Percentiles rank a stretch among this genome's conserved stretches.
Evolutionary conservation across 2,888 invertebrate genomes (phyloP).

Genomic region (Prosopocoilus inquinatus): DNA sequence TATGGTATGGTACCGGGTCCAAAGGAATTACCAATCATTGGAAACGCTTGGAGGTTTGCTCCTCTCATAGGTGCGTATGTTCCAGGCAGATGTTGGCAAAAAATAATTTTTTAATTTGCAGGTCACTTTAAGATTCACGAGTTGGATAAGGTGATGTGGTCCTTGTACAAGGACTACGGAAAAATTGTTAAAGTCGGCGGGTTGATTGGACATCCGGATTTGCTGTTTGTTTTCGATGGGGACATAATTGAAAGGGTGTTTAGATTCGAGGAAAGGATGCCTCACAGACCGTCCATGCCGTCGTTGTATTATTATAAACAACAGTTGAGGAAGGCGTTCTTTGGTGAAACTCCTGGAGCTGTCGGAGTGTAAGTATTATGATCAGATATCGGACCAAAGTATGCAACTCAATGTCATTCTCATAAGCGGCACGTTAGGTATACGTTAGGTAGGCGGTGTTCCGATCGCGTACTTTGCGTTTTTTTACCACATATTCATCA

Average conservation of each 20-base stretch:
- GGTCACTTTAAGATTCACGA: slow-evolving; percentile 60
- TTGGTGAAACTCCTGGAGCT: slow-evolving; percentile 68
- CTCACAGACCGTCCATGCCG: slow-evolving; percentile 71
- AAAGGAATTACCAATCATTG: slow-evolving; percentile 68
- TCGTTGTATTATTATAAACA: slow-evolving; percentile 72
- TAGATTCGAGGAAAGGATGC: slow-evolving; percentile 67
- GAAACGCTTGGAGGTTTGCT: slow-evolving; percentile 80
- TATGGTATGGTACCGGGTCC: slow-evolving; percentile 75
- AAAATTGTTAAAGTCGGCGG: slow-evolving; percentile 67
- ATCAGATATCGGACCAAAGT: too few species aligned
- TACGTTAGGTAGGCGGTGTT: too few species aligned
- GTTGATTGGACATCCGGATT: slow-evolving; percentile 72
- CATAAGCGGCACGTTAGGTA: too few species aligned
- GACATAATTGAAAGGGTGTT: slow-evolving; percentile 71
- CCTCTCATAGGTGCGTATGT: slow-evolving; percentile 58
- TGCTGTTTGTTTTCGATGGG: slow-evolving; percentile 71
- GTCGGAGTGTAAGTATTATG: slow-evolving; percentile 68
- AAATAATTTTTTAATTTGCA: slow-evolving; percentile 30
- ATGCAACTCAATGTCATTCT: neutral
- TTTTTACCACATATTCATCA: too few species aligned
- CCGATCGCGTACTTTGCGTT: too few species aligned
- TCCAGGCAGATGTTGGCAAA: neutral
- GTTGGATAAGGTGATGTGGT: slow-evolving; percentile 60
- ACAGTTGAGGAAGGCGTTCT: slow-evolving; percentile 65
- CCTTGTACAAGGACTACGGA: slow-evolving; percentile 57